Conservation (phyloP, 2,113 vertebrate species). For the Neopipo cinnamomea region DNA sequence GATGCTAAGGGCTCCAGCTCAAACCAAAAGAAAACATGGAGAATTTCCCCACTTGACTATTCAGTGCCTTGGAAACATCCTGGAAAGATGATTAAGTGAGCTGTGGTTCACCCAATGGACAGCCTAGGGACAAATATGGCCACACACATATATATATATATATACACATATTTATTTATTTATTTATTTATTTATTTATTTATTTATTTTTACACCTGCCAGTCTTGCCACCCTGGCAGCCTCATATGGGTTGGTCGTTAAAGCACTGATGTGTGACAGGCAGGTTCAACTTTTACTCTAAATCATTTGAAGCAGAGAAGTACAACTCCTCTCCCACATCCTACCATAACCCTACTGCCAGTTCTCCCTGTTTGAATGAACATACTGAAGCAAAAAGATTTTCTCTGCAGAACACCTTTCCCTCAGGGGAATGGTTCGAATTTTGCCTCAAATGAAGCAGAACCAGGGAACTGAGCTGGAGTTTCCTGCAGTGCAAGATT, state of each 20-base stretch:
- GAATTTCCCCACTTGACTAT: background rate
- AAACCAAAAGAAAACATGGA: background rate
- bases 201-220: background rate
- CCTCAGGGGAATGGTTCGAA: background rate
- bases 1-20: background rate
- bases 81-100: background rate
- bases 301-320: background rate
- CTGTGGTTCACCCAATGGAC: background rate
- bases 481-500: slow-evolving; percentile 35
- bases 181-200: no score
- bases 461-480: background rate
- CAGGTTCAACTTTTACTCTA: background rate
- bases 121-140: background rate
- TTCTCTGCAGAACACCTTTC: background rate
- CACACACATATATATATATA: background rate
- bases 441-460: slow-evolving; percentile 40
- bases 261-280: background rate
- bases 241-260: background rate
- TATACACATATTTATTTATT: no score
- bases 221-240: background rate
- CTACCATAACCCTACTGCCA: background rate
- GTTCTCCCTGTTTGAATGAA: slow-evolving; percentile 18
- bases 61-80: background rate
- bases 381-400: background rate
- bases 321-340: background rate